A percentile compares a stretch with the other conserved stretches of the same genome.
These are phyloP conservation scores for Venustaconcha ellipsiformis DNA, from an alignment of 1,140 invertebrate species.

Conservation along the genomic window DNA sequence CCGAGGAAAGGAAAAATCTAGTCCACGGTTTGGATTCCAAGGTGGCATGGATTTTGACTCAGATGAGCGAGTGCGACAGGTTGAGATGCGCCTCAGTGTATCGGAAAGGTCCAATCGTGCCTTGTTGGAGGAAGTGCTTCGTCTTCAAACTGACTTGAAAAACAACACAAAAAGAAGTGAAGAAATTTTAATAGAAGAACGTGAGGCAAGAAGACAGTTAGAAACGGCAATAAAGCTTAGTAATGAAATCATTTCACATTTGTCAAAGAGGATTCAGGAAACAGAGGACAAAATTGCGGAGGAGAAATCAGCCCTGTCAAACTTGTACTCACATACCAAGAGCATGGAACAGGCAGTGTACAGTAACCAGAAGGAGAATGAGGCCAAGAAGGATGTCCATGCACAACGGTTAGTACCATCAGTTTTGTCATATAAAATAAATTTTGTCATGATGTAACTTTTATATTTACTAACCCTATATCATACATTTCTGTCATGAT, in stretches of 20 bases:
- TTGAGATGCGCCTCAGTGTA: constrained; percentile 63
- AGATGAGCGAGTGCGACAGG: constrained; percentile 55
- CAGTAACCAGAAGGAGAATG: constrained; percentile 63
- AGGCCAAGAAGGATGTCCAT: constrained; percentile 60
- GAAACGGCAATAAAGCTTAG: constrained; percentile 60
- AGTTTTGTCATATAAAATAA: background rate
- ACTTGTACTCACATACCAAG: constrained; percentile 64
- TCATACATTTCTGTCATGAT: no score
- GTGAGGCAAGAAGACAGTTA: constrained; percentile 55
- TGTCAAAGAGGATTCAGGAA: constrained; percentile 59
- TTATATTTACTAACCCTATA: no score
- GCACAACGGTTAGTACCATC: constrained; percentile 46
- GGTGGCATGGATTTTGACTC: constrained; percentile 39
- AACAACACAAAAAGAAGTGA: constrained; percentile 56
- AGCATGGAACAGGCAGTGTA: constrained; percentile 65
- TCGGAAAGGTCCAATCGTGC: constrained; percentile 67
- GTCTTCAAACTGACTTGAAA: constrained; percentile 66
- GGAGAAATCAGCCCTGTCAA: constrained; percentile 58
- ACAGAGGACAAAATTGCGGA: constrained; percentile 64
- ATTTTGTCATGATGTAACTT: no score
- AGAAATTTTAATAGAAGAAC: constrained; percentile 61
- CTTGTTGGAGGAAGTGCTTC: constrained; percentile 67
- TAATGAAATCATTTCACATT: constrained; percentile 61
- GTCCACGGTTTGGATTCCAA: constrained; percentile 15
- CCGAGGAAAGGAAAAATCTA: constrained; percentile 29